phyloP scores from a whole-genome alignment of 2,113 vertebrate species.

The Galeopterus variegatus region DNA sequence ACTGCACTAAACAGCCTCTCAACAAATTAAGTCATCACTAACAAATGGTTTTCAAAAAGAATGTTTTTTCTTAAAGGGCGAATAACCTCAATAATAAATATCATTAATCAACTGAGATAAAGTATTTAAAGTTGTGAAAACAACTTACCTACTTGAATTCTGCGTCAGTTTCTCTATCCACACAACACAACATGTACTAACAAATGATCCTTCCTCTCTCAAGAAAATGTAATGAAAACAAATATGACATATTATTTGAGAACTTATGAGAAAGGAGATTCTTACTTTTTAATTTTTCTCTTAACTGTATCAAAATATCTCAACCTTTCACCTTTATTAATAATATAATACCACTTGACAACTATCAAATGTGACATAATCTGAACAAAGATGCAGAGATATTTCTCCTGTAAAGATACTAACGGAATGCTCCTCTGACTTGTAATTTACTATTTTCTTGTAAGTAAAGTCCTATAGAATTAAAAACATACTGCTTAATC shows the following conservation, averaged over 20 bases:
- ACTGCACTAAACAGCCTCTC: neutral
- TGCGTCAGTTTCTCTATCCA: neutral
- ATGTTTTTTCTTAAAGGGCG: neutral
- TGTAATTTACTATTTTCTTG: slow-evolving; percentile 63
- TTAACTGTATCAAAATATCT: slow-evolving; percentile 45
- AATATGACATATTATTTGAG: slow-evolving; percentile 38
- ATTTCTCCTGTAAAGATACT: slow-evolving; percentile 23
- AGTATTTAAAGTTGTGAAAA: slow-evolving; percentile 53
- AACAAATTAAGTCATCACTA: neutral
- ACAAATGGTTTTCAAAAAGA: neutral
- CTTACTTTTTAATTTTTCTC: neutral
- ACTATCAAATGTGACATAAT: slow-evolving; percentile 42
- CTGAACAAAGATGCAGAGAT: slow-evolving; percentile 19
- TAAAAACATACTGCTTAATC: slow-evolving; percentile 60
- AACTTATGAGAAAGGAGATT: neutral
- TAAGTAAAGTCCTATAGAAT: slow-evolving; percentile 38
- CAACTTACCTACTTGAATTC: slow-evolving; percentile 33
- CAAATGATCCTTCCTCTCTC: neutral
- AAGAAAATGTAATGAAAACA: slow-evolving; percentile 65
- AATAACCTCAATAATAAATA: slow-evolving; percentile 45
- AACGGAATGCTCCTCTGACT: slow-evolving; percentile 14
- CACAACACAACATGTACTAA: neutral
- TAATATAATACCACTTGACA: neutral
- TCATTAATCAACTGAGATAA: slow-evolving; percentile 37
- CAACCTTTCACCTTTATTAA: slow-evolving; percentile 1